Evolutionary conservation across 2,113 vertebrate genomes (phyloP).

Genomic region (Mustelus asterias): DNA sequence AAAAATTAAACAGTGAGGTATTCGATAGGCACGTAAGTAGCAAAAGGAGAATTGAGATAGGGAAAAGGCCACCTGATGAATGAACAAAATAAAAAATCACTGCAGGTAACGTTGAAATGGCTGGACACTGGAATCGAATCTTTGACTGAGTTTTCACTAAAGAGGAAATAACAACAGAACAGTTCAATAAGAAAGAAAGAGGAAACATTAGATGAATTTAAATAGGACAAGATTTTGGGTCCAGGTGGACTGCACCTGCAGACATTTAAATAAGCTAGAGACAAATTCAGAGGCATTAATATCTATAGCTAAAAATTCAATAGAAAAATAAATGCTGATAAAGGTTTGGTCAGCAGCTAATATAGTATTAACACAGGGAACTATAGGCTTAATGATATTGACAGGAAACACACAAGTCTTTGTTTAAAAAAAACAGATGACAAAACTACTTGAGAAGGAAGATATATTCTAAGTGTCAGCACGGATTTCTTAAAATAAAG

Average conservation of each 20-base stretch:
- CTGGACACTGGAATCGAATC: not conserved
- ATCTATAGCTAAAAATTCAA: not conserved
- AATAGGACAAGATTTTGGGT: not conserved
- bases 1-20: not conserved
- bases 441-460: not conserved
- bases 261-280: not conserved
- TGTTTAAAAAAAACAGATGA: not conserved
- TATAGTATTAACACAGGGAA: not conserved
- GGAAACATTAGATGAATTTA: not conserved
- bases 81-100: not conserved
- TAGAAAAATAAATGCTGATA: not conserved
- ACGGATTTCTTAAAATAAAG: not conserved
- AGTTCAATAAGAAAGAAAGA: not conserved
- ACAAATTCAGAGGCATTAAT: not conserved
- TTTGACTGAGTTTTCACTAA: not conserved
- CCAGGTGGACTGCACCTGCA: not conserved
- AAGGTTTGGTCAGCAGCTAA: not conserved
- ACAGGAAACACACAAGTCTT: not conserved
- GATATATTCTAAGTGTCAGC: not conserved
- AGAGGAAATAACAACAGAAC: not conserved
- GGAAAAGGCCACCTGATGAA: not conserved
- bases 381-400: not conserved
- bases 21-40: not conserved
- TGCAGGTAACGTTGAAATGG: not conserved
- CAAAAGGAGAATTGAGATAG: not conserved